phyloP scores from a whole-genome alignment of 1,140 invertebrate species.

The Megalonaias nervosa region DNA sequence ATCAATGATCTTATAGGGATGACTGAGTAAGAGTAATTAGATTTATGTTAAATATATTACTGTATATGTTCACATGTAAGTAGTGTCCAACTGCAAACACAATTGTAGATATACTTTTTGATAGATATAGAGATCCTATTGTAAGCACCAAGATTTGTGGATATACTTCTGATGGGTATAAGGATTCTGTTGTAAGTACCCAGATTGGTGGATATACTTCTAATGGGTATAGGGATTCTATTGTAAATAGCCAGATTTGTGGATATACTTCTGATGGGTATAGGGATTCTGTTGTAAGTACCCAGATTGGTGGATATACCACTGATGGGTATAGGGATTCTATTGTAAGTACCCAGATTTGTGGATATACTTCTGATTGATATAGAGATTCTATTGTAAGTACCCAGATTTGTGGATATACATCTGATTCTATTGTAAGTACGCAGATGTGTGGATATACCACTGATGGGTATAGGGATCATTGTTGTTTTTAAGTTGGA shows the following conservation, averaged over 20 bases:
- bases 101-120: background rate
- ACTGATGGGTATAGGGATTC: too few species aligned
- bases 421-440: background rate
- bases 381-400: too few species aligned
- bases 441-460: background rate
- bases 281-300: too few species aligned
- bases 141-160: background rate
- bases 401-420: background rate
- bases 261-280: background rate
- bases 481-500: too few species aligned
- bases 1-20: slow-evolving; percentile 62
- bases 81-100: too few species aligned
- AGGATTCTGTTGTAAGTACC: too few species aligned
- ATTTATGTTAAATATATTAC: background rate
- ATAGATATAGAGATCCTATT: background rate
- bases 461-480: background rate
- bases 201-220: background rate
- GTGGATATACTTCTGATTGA: background rate
- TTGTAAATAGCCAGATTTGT: background rate
- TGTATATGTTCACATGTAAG: background rate
- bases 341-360: background rate
- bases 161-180: background rate
- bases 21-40: slow-evolving; percentile 49
- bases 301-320: too few species aligned
- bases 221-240: too few species aligned